Base-by-base conservation (phyloP, 1,140 invertebrate genomes). In the Drosophila ananassae region DNA sequence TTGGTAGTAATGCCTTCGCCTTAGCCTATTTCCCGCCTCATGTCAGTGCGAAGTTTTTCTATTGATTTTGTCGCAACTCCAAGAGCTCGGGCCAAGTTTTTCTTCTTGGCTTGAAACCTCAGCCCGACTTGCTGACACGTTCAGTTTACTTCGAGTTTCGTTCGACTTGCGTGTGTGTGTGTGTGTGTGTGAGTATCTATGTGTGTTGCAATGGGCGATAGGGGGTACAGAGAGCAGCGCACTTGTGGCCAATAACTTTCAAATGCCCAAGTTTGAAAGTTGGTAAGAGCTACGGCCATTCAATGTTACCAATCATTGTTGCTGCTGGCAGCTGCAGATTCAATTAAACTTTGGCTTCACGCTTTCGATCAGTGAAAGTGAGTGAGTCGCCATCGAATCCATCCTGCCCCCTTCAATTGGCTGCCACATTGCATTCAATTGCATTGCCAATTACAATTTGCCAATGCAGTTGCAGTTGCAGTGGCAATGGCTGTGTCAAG, bases 321-420 rank as follows among this genome's bases (percentile, higher is more conserved):
- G 60, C 64, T 55, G 50, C 64, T 55, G 50, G 48, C 71, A 67
- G 72, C 72, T 75, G 62, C 54, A 80, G 63, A 81, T 85, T 85
- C 82, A 85, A 85, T 85, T 85, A 85, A 85, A 87, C 82, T 85
- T 87, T 87, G 71, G 54, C 82, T 85, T 82, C 79, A 78, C 82
- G 82, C 82, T 87, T 87, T 82, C 75, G 61, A 89, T 87, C 78
- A 87, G 82, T 87, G 82, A 87, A 87, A 87, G 82, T 83, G 58
- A 69, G 52, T 47, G 57, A 62, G 64, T 55, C 34, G 48, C 64
- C 12, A 30, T 22, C 37, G 44, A 41, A 17, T 69, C 78, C 53
- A 79, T 57, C 30, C 30, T 50, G 6, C 56, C 48, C 37, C 44
- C 48, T 34, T 47, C 52, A 56, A 71, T 61, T 66, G 63, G 48